A percentile compares a stretch with the other conserved stretches of the same genome.
phyloP scores from a whole-genome alignment of 2,888 invertebrate species.

The Acanthosepion lycidas region DNA sequence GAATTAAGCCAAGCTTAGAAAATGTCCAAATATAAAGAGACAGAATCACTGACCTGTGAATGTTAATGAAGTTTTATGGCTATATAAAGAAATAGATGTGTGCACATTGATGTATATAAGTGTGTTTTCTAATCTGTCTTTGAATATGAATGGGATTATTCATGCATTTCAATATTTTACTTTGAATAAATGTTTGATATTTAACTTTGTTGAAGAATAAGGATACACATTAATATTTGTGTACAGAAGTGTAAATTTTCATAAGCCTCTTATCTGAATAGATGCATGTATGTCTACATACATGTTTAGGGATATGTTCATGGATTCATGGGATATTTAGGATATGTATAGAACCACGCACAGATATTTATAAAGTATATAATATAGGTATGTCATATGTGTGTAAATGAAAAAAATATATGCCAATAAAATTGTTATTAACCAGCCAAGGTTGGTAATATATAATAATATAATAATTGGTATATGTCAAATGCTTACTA shows the following conservation, averaged over 20 bases:
- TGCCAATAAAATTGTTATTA: too few relatives aligned
- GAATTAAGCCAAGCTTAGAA: background rate
- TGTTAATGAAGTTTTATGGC: background rate
- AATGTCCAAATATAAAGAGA: background rate
- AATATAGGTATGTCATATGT: too few relatives aligned
- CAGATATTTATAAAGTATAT: too few relatives aligned
- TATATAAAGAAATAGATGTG: background rate
- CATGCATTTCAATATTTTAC: background rate
- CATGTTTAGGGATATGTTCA: background rate
- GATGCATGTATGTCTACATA: background rate
- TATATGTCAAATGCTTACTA: too few relatives aligned
- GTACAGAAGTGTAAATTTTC: background rate
- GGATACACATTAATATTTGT: background rate
- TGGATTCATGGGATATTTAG: background rate
- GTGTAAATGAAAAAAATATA: too few relatives aligned
- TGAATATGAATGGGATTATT: background rate
- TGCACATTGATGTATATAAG: background rate
- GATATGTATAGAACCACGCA: too few relatives aligned
- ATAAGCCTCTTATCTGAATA: background rate
- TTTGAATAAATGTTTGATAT: background rate
- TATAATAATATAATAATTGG: too few relatives aligned
- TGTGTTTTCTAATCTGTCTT: background rate
- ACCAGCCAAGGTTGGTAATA: too few relatives aligned
- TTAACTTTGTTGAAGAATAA: background rate
- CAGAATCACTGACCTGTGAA: background rate